Conservation (phyloP, 1,140 invertebrate genomes). For the Argopecten irradians region DNA sequence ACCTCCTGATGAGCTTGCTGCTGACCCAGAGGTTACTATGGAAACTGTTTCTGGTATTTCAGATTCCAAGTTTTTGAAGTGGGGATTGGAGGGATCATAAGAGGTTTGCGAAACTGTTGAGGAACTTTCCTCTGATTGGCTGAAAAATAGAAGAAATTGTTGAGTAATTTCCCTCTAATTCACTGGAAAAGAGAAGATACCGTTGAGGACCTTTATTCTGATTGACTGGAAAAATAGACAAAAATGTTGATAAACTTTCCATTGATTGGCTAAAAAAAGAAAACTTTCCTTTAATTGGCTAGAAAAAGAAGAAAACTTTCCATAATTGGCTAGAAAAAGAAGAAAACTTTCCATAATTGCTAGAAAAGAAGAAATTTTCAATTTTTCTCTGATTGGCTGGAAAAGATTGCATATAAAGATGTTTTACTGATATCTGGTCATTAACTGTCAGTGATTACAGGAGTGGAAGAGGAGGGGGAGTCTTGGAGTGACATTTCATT, state of each 20-base stretch:
- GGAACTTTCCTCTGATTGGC: slow-evolving; percentile 53
- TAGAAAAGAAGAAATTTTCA: too few species aligned
- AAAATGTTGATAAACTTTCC: background rate
- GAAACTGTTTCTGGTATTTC: slow-evolving; percentile 70
- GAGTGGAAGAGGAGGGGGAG: too few species aligned
- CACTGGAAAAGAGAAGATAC: background rate
- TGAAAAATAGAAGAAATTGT: slow-evolving; percentile 30
- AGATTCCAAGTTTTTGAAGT: slow-evolving; percentile 65
- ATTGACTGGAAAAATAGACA: background rate
- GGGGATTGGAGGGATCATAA: slow-evolving; percentile 70
- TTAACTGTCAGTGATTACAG: too few species aligned
- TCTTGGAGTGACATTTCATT: too few species aligned
- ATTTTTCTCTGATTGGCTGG: too few species aligned
- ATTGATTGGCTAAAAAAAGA: background rate
- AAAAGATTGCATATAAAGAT: too few species aligned
- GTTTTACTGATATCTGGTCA: too few species aligned
- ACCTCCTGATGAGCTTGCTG: slow-evolving; percentile 32
- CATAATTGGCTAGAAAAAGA: background rate
- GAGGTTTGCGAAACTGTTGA: slow-evolving; percentile 73
- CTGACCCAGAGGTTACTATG: slow-evolving; percentile 46
- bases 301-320: background rate
- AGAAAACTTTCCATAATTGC: background rate
- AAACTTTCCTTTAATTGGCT: background rate
- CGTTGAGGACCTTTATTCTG: background rate
- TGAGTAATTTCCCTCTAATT: background rate